These are phyloP conservation scores for Sebastes elongatus DNA, from an alignment of 2,797 vertebrate genomes.

Conservation along the genomic window DNA sequence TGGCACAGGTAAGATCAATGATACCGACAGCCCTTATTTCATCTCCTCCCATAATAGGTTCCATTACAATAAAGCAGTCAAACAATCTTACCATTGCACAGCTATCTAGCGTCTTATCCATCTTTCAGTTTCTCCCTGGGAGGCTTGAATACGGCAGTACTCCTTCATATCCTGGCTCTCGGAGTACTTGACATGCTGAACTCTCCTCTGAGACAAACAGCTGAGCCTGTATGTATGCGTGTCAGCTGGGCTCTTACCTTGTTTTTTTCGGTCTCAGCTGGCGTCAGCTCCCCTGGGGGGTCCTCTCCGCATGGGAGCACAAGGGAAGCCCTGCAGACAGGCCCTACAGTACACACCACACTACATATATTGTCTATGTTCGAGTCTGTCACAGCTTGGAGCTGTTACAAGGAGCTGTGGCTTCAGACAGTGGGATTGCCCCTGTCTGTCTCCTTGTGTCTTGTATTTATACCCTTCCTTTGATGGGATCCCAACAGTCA, in stretches of 20 bases:
- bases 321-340: constrained; percentile 74
- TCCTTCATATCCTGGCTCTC: constrained; percentile 53
- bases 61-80: constrained; percentile 55
- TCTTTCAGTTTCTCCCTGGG: constrained; percentile 57
- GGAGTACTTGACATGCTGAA: constrained; percentile 61
- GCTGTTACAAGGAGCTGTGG: constrained; percentile 64
- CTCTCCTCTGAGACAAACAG: constrained; percentile 77
- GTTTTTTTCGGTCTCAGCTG: constrained; percentile 86
- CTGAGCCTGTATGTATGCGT: constrained; percentile 72
- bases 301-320: constrained; percentile 80
- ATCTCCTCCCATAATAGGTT: constrained; percentile 31
- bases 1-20: constrained; percentile 52
- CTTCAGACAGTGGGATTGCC: constrained; percentile 68
- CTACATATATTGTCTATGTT: constrained; percentile 37
- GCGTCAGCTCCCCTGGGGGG: constrained; percentile 79
- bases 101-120: constrained; percentile 59
- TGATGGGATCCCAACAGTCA: constrained; percentile 79
- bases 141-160: constrained; percentile 55
- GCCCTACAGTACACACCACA: constrained; percentile 5
- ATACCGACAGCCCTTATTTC: constrained; percentile 46
- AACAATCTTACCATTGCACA: constrained; percentile 78
- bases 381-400: constrained; percentile 50
- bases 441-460: constrained; percentile 46
- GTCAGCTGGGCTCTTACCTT: constrained; percentile 85
- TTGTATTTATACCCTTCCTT: constrained; percentile 82